phyloP scores from a whole-genome alignment of 2,797 vertebrate species.

The Euphonia xanthogaster region DNA sequence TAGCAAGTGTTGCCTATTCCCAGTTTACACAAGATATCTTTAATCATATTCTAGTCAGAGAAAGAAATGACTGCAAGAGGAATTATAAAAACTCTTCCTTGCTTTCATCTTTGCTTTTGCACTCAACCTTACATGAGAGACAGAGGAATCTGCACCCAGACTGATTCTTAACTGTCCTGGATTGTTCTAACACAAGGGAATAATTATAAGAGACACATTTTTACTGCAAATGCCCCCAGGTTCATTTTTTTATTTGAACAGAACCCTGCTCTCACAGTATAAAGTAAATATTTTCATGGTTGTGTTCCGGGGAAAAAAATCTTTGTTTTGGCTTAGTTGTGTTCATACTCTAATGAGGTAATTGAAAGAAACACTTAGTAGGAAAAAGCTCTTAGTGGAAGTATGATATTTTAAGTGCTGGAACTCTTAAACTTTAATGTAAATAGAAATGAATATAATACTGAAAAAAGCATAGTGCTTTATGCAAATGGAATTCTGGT shows the following conservation, averaged over 20 bases:
- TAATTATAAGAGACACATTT: constrained; percentile 37
- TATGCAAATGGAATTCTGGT: background rate
- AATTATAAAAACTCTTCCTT: constrained; percentile 23
- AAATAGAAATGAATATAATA: background rate
- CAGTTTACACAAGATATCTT: background rate
- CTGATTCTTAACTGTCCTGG: background rate
- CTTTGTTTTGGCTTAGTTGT: constrained; percentile 1
- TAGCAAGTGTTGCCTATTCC: constrained; percentile 13
- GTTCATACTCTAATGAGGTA: background rate
- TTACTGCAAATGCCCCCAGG: background rate
- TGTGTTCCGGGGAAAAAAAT: background rate
- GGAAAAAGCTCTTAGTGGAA: background rate
- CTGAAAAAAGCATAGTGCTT: background rate
- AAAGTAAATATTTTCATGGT: constrained; percentile 18
- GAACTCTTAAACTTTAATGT: background rate
- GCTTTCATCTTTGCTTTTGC: constrained; percentile 44
- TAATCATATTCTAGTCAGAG: constrained; percentile 29
- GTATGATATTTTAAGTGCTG: background rate
- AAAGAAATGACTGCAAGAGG: constrained; percentile 16
- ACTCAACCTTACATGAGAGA: background rate
- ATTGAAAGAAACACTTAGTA: background rate
- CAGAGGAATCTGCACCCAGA: background rate
- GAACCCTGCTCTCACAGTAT: background rate
- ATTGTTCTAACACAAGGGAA: constrained; percentile 2
- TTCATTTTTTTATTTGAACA: constrained; percentile 1